Evolutionary conservation across 1,140 invertebrate species (phyloP), one percentile per base, ranked within the genome.

Genomic region (Schmidtea mediterranea): DNA sequence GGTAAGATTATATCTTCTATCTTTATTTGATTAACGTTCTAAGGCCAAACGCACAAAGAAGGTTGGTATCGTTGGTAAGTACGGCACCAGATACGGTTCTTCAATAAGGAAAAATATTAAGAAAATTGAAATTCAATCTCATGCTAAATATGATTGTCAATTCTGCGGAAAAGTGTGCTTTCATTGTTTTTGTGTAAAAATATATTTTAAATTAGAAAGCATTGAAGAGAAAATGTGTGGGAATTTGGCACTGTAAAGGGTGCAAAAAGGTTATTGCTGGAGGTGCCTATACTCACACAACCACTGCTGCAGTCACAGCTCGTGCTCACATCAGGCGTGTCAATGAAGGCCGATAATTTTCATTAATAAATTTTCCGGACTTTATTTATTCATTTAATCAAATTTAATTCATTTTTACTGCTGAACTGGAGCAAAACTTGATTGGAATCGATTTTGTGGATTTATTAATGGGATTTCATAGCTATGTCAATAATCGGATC

Each of bases 151-250:
- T 69, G 89, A 86, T 45, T 98, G 92, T 69, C 81, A 81, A 21
- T 98, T 98, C 71, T 98, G 92, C 71, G 92, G 92, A 68, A 98
- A 97, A 75, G 86, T n/a, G n/a, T n/a, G n/a, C n/a, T n/a, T n/a
- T n/a, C n/a, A n/a, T n/a, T n/a, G n/a, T n/a, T n/a, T n/a, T n/a
- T n/a, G n/a, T n/a, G n/a, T n/a, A n/a, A n/a, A n/a, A n/a, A n/a
- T n/a, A n/a, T n/a, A n/a, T n/a, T n/a, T n/a, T n/a, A n/a, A n/a
- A n/a, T n/a, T n/a, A n/a, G 75, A 86, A 97, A 69, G 76, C 83
- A 43, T 95, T 98, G 87, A 95, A 90, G 65, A 74, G 90, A 52
- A 75, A 74, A 52, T 87, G 83, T 63, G 89, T 95, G 51, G 90
- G 92, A 53, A 97, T 98, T 65, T 98, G 92, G 92, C 76, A 75